These are phyloP conservation scores for Arothron firmamentum DNA, from an alignment of 2,113 vertebrate species.

Conservation along the genomic window DNA sequence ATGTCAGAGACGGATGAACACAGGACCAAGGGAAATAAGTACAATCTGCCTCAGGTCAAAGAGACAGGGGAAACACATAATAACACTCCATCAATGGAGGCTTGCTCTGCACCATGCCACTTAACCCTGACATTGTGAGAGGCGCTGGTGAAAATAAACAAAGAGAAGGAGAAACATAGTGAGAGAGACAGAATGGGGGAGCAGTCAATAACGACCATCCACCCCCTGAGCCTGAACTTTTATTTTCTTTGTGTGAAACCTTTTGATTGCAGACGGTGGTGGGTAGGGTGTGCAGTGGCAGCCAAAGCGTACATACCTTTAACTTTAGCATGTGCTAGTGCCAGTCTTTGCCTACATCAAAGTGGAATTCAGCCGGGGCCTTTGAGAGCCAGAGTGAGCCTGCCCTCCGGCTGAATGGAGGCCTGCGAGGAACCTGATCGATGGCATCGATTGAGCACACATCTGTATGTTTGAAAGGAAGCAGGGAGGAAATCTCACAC, in stretches of 20 bases:
- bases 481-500: conserved; percentile 25
- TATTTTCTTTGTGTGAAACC: conserved; percentile 43
- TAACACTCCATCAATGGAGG: conserved; percentile 69
- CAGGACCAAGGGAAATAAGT: conserved; percentile 77
- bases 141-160: conserved; percentile 54
- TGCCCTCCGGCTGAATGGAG: conserved; percentile 41
- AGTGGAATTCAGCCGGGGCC: conserved; percentile 58
- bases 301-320: conserved; percentile 19
- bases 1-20: conserved; percentile 60
- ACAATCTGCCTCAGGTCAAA: conserved; percentile 75
- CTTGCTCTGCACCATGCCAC: conserved; percentile 43
- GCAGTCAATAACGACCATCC: conserved; percentile 55
- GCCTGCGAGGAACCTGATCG: conserved; percentile 51
- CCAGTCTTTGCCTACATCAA: conserved; percentile 48
- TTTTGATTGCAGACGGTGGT: conserved; percentile 47
- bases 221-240: conserved; percentile 54
- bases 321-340: conserved; percentile 55
- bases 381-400: conserved; percentile 54
- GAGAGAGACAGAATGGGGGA: conserved; percentile 24
- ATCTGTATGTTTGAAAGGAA: conserved; percentile 52
- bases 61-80: conserved; percentile 69
- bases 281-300: background rate
- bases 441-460: conserved; percentile 70
- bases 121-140: conserved; percentile 68
- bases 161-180: conserved; percentile 18